Base-by-base conservation (phyloP, 2,113 vertebrate species). In the Coreoperca whiteheadi region DNA sequence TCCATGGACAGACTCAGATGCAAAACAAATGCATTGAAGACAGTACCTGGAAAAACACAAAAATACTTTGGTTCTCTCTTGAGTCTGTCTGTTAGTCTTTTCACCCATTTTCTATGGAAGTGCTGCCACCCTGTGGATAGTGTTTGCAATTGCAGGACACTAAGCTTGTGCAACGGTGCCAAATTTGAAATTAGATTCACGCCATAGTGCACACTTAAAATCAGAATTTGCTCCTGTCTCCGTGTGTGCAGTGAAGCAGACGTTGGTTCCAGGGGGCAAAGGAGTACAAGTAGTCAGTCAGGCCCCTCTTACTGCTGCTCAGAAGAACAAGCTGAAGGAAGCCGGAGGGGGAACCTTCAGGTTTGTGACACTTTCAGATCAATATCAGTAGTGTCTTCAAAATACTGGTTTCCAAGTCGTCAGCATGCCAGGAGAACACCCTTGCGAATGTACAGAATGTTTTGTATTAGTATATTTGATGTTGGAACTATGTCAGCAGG, bases 261-360 rank as follows among this genome's bases (percentile, higher is more conserved):
- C 94, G 28, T 93, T 97, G 85, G 79, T 95, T 91, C 94, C 96
- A 39, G 97, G 95, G 91, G 89, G 90, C 88, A 98, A 96, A 96
- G 96, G 95, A 72, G 93, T 96, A 18, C 91, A 96, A 50, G 87
- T 96, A 0, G 71, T 92, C 95, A 95, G 0, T 90, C 96, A 83
- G 94, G n/a, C 70, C 20, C 23, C 96, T 86, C 92, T 96, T 21
- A 93, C 91, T 10, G 95, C 95, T 78, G 95, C 95, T 65, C 98
- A 98, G 94, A 98, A 95, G 86, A 97, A 96, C 89, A 97, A 96
- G 85, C 94, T 97, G 84, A 98, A 96, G 92, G 97, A 98, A 88
- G 96, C 96, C 0, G 97, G 96, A 86, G 96, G 96, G 87, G 97
- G 96, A 82, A 96, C 96, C 21, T 98, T 98, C 92, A 96, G 96